These are phyloP conservation scores for Oncorhynchus clarkii DNA, from an alignment of 2,113 vertebrate genomes.

Conservation along the genomic window DNA sequence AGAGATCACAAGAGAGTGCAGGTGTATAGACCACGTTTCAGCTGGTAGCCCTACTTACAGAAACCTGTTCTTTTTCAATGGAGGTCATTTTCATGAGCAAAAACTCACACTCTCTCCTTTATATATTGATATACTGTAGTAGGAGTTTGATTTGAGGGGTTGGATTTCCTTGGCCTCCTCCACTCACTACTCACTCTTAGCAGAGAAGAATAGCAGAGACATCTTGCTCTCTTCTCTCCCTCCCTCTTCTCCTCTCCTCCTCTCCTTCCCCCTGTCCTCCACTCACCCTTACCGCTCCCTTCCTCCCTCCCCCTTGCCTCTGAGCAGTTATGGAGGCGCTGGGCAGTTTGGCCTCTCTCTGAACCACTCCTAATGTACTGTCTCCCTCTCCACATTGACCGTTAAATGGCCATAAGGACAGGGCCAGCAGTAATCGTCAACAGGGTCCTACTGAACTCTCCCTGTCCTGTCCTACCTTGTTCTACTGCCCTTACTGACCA, in stretches of 20 bases:
- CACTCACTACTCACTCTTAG: background rate
- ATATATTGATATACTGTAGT: background rate
- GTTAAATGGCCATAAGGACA: slow-evolving; percentile 8
- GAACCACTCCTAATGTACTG: slow-evolving; percentile 4
- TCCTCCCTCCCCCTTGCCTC: background rate
- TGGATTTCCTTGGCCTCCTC: background rate
- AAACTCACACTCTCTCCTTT: background rate
- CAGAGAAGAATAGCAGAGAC: background rate
- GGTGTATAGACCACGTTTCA: background rate
- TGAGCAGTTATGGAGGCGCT: background rate
- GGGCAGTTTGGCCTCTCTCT: background rate
- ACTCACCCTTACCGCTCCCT: background rate
- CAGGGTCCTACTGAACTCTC: background rate
- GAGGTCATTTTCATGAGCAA: background rate
- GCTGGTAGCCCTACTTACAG: background rate
- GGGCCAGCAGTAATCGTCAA: background rate
- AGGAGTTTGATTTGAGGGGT: background rate
- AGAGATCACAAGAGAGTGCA: slow-evolving; percentile 38
- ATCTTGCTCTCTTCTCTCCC: background rate
- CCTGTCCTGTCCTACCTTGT: background rate
- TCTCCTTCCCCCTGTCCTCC: background rate
- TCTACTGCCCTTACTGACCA: too few relatives aligned
- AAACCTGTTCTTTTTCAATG: background rate
- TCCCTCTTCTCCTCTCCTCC: background rate
- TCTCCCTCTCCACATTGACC: slow-evolving; percentile 7